A percentile compares a stretch with the other conserved stretches of the same genome.
phyloP scores from a whole-genome alignment of 2,113 vertebrate species.

The Varanus komodoensis region DNA sequence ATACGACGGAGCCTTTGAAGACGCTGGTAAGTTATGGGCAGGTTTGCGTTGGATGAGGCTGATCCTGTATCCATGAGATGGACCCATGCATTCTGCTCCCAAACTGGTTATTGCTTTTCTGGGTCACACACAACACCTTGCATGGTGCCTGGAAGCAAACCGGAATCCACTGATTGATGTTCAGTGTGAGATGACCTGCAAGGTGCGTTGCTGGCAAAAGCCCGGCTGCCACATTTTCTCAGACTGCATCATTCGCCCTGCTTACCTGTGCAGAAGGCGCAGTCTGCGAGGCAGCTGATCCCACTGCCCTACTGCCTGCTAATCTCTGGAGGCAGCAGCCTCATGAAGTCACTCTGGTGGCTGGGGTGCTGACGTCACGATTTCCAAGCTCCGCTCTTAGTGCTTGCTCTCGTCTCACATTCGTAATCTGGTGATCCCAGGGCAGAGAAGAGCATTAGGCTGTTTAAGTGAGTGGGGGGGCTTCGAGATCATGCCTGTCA shows the following conservation, averaged over 20 bases:
- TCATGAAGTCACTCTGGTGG: not conserved
- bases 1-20: too few species aligned
- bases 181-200: not conserved
- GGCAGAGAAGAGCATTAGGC: not conserved
- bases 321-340: not conserved
- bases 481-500: not conserved
- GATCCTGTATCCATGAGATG: too few species aligned
- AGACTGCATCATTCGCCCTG: not conserved
- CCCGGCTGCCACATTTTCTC: not conserved
- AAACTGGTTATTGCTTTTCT: too few species aligned
- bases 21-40: too few species aligned
- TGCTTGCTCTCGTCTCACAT: not conserved
- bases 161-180: not conserved
- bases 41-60: too few species aligned
- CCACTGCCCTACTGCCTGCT: not conserved
- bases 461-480: not conserved
- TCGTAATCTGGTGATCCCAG: slow-evolving; percentile 10
- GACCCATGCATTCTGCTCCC: too few species aligned
- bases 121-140: too few species aligned
- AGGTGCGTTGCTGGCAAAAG: not conserved
- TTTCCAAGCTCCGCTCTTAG: not conserved
- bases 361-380: accelerated
- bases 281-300: not conserved
- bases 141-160: not conserved
- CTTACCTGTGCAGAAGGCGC: not conserved